Evolutionary conservation across 2,888 invertebrate species (phyloP).

Genomic region (Encarsia formosa): DNA sequence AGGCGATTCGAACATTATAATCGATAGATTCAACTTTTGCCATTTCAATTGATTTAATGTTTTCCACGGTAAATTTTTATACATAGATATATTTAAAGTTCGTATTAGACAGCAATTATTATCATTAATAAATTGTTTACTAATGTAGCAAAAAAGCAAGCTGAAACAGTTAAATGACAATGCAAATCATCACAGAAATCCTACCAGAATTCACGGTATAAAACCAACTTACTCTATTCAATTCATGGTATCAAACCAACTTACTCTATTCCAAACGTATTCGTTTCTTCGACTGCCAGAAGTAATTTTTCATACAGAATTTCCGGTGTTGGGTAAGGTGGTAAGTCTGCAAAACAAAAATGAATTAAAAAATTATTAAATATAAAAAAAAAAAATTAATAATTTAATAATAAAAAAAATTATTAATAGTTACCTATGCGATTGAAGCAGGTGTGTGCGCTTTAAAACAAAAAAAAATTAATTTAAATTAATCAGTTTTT

Average conservation of each 20-base stretch:
- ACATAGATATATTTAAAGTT: too few relatives aligned
- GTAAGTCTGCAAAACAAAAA: too few relatives aligned
- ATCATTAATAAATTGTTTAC: constrained; percentile 7
- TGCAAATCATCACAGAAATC: too few relatives aligned
- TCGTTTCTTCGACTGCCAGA: constrained; percentile 92
- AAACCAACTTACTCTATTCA: too few relatives aligned
- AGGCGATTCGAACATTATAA: constrained; percentile 14
- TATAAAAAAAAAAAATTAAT: too few relatives aligned
- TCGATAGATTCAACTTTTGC: constrained; percentile 2
- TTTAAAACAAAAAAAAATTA: constrained; percentile 42
- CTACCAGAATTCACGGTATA: too few relatives aligned
- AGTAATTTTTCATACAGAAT: constrained; percentile 87
- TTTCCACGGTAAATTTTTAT: too few relatives aligned
- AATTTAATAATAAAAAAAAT: too few relatives aligned
- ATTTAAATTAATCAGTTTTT: constrained; percentile 1
- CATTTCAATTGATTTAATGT: neutral
- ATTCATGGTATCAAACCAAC: too few relatives aligned
- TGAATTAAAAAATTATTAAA: too few relatives aligned
- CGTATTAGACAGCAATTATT: too few relatives aligned
- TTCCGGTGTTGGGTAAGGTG: constrained; percentile 90
- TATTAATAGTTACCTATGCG: too few relatives aligned
- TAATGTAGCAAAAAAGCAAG: constrained; percentile 19
- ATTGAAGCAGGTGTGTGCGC: constrained; percentile 97
- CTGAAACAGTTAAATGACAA: constrained; percentile 21
- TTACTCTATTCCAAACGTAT: constrained; percentile 94